Evolutionary conservation across 1,140 invertebrate species (phyloP).

Genomic region (Lordiphosa stackelbergi): DNA sequence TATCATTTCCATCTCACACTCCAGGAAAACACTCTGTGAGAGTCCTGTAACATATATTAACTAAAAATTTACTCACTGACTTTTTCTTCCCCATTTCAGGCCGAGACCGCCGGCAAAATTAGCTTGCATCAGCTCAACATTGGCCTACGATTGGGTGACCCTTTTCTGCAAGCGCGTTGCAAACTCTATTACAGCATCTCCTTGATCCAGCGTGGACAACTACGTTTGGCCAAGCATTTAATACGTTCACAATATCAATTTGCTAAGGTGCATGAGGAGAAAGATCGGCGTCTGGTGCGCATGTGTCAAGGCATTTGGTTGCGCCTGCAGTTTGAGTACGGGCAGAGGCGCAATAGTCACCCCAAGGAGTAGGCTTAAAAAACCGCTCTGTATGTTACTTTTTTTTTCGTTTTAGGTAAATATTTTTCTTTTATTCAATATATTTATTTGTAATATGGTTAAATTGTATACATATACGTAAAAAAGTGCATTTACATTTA

Average conservation of each 20-base stretch:
- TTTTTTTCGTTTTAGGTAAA: conserved; percentile 16
- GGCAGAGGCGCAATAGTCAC: conserved; percentile 23
- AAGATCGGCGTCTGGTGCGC: conserved; percentile 82
- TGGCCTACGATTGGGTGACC: conserved; percentile 88
- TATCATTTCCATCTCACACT: too few species aligned
- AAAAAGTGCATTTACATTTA: conserved; percentile 51
- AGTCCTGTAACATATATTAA: too few species aligned
- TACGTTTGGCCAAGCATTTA: conserved; percentile 82
- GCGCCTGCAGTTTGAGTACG: conserved; percentile 83
- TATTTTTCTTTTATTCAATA: conserved; percentile 38
- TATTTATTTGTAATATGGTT: conserved; percentile 47
- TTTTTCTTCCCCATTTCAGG: conserved; percentile 79
- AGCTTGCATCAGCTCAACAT: conserved; percentile 89
- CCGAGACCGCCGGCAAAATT: conserved; percentile 90
- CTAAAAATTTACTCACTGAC: too few species aligned
- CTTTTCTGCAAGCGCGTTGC: conserved; percentile 86
- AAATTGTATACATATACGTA: conserved; percentile 40
- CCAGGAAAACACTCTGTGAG: too few species aligned
- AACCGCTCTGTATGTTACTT: conserved; percentile 6
- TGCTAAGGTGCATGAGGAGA: conserved; percentile 75
- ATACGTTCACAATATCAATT: conserved; percentile 82
- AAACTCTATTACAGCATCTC: conserved; percentile 91
- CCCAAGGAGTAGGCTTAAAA: not conserved
- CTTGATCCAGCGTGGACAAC: conserved; percentile 87
- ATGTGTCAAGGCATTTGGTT: conserved; percentile 93